Base-by-base conservation (phyloP, 1,140 invertebrate genomes). In the Magallana gigas region DNA sequence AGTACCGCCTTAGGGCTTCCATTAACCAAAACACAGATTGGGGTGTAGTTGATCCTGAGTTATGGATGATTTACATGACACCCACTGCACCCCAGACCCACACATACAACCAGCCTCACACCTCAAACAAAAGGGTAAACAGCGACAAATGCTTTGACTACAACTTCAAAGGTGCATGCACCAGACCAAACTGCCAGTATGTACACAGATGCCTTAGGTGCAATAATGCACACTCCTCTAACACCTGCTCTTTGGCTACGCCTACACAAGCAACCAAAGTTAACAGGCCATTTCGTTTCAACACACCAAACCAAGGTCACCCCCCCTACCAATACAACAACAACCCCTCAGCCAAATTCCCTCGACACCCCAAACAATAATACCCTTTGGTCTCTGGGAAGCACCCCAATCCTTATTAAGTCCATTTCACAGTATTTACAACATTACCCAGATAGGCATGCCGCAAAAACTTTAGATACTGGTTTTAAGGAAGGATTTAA, bases 41-140 rank as follows among this genome's bases (percentile, higher is more conserved):
- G 84, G 68, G 57, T 56, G 56, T 58, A 2, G 16, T 88, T 18
- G 88, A 88, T 56, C 18, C 48, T 48, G 87, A 88, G 23, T 29
- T 88, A 2, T 88, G 87, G 84, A 48, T 88, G 48, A 1, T 88
- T 5, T 88, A 60, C 84, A 88, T 85, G 87, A 59, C 60, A 57
- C 36, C 80, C 14, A n/a, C 29, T 59, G 8, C 36, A 68, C 8
- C 23, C 14, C 59, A 81, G 18, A 84, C 9, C 48, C 8, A 9
- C 11, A 16, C 18, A 18, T n/a, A 48, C 36, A 48, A 48, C 36
- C 36, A 48, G 36, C 1, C 36, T 48, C 36, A 48, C 36, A 48
- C 36, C 36, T 48, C 36, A 48, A 48, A n/a, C 29, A 8, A 12
- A 8, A 64, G 9, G 11, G 16, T 23, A 18, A 2, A 57, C 7